A percentile compares a stretch with the other conserved stretches of the same genome.
Conservation (phyloP, 2,113 vertebrate species). For the Formicarius rufipectus region DNA sequence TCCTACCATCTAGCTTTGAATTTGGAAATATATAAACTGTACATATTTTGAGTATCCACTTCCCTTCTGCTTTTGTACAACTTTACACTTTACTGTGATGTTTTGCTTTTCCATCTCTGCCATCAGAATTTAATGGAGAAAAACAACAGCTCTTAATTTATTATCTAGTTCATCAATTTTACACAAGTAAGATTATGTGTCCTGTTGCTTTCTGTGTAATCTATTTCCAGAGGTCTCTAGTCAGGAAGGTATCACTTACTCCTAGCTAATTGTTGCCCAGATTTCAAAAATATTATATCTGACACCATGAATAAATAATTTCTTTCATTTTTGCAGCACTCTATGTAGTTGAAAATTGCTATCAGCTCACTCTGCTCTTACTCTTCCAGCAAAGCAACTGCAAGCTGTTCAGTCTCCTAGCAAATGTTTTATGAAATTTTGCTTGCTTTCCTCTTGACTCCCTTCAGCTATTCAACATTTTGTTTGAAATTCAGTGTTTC, state of each 20-base stretch:
- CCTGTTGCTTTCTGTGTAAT: background rate
- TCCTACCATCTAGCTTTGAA: background rate
- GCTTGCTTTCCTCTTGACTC: background rate
- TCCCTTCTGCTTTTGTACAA: background rate
- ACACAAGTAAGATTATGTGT: background rate
- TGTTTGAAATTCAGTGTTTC: background rate
- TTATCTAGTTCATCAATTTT: background rate
- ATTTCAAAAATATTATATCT: background rate
- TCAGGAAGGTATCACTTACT: background rate
- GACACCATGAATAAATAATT: background rate
- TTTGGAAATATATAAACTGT: background rate
- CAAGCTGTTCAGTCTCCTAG: background rate
- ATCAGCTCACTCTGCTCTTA: background rate
- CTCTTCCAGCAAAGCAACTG: background rate
- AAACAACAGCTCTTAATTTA: background rate
- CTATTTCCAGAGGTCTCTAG: background rate
- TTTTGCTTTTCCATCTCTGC: background rate
- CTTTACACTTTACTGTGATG: background rate
- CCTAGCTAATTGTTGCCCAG: background rate
- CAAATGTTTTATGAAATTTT: background rate
- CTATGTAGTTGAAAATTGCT: background rate
- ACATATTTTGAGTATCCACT: background rate
- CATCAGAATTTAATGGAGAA: background rate
- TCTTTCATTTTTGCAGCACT: background rate
- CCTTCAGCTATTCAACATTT: background rate